phyloP scores from a whole-genome alignment of 2,888 invertebrate species.

The Matsumyia berberina region DNA sequence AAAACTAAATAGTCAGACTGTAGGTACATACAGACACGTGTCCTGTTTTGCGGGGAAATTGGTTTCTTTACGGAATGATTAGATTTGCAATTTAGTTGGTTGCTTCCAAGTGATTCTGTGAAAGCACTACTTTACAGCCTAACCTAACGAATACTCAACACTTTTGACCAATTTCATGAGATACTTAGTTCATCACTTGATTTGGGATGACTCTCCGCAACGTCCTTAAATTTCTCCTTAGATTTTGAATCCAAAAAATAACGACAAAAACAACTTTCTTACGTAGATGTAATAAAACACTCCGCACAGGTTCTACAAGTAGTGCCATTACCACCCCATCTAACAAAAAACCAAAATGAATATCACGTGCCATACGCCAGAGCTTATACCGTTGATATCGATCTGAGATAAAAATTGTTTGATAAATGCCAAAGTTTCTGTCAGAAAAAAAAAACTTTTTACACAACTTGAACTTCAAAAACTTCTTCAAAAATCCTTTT shows the following conservation, averaged over 20 bases:
- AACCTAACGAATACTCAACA: too few relatives aligned
- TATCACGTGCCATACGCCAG: conserved; percentile 16
- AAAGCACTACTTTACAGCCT: too few relatives aligned
- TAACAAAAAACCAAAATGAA: conserved; percentile 2
- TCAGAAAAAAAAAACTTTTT: neutral
- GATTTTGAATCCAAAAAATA: neutral
- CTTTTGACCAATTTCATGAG: too few relatives aligned
- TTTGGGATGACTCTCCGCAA: too few relatives aligned
- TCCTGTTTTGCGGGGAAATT: too few relatives aligned
- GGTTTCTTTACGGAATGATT: too few relatives aligned
- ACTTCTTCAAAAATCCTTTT: neutral
- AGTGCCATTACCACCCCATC: neutral
- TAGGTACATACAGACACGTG: too few relatives aligned
- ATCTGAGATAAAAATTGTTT: neutral
- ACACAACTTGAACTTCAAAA: conserved; percentile 44
- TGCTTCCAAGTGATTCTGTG: too few relatives aligned
- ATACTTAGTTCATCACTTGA: too few relatives aligned
- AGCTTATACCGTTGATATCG: neutral
- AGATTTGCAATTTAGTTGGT: too few relatives aligned
- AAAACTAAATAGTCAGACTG: too few relatives aligned
- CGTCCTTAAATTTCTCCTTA: neutral
- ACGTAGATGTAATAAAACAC: neutral
- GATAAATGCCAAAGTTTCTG: conserved; percentile 7
- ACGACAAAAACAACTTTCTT: neutral
- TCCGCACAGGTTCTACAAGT: conserved; percentile 2